Evolutionary conservation across 2,113 vertebrate genomes (phyloP), one percentile per base, ranked within the genome.

Genomic region (Phocoena sinus): DNA sequence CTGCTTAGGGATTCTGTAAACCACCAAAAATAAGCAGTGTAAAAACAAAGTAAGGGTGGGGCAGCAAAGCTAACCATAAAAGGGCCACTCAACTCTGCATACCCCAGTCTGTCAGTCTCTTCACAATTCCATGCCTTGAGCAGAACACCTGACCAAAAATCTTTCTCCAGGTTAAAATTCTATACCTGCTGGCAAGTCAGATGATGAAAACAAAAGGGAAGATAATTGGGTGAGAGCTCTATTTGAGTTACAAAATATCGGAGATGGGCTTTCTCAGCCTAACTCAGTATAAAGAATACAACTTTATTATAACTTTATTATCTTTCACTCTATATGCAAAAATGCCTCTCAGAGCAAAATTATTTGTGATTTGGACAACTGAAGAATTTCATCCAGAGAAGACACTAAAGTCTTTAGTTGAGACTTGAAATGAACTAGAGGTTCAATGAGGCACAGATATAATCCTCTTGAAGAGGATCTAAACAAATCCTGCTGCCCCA

Each of bases 121-220:
- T 89, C n/a, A 28, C 13, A 70, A 41, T 38, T 80, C 33, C 17
- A 38, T 28, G 28, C 28, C 53, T 76, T 67, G 23, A 68, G 33
- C 3, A 26, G 73, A 25, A 58, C 26, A 17, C 56, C 8, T 91
- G 60, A 38, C 17, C 28, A 62, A 93, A 87, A 86, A 60, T 50
- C 56, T 84, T 71, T 97, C 86, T 91, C 76, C 77, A 82, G 80
- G 80, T 44, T 82, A 67, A 96, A 96, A 96, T 87, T 94, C 41
- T 91, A 21, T 70, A 71, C 65, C 60, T 86, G 41, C 33, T 82
- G 63, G 90, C 33, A 96, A 94, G 41, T 36, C 15, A 58, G 84
- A 56, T 89, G 63, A 96, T 94, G 47, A 97, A 96, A 97, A 97
- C 21, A 71, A 76, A 95, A 87, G 86, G 58, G 28, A 58, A 95